Conservation (phyloP, 2,888 invertebrate genomes). For the Andrena hattorfiana region DNA sequence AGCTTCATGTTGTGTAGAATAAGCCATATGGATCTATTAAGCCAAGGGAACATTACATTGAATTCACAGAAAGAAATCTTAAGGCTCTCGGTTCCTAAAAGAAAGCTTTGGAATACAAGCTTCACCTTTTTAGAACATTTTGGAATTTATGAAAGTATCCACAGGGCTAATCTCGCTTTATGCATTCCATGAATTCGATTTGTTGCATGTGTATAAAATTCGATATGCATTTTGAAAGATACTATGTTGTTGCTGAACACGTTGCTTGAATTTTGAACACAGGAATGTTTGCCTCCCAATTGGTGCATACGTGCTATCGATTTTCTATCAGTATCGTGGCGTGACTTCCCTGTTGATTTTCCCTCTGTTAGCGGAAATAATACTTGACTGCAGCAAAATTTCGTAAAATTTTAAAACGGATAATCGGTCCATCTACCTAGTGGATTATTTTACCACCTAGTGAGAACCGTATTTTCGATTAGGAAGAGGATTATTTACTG, state of each 20-base stretch:
- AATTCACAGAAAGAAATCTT: background rate
- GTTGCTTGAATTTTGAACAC: no score
- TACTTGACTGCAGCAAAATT: background rate
- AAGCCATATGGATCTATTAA: background rate
- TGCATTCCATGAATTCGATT: background rate
- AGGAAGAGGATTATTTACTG: background rate
- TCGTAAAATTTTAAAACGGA: background rate
- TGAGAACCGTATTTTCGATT: background rate
- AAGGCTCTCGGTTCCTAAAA: background rate
- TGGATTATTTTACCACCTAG: background rate
- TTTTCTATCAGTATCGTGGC: no score
- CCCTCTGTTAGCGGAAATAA: background rate
- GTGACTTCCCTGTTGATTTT: background rate
- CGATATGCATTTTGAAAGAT: background rate
- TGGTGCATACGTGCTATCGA: no score
- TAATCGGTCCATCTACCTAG: background rate
- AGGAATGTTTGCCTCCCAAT: no score
- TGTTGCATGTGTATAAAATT: background rate
- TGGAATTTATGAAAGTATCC: background rate
- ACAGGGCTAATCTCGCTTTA: background rate
- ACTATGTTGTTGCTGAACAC: background rate
- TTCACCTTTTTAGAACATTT: background rate
- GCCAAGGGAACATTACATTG: background rate
- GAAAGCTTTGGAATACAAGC: background rate
- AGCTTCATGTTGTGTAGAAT: background rate